Conservation (phyloP, 2,113 vertebrate genomes). For the Fregetta grallaria region DNA sequence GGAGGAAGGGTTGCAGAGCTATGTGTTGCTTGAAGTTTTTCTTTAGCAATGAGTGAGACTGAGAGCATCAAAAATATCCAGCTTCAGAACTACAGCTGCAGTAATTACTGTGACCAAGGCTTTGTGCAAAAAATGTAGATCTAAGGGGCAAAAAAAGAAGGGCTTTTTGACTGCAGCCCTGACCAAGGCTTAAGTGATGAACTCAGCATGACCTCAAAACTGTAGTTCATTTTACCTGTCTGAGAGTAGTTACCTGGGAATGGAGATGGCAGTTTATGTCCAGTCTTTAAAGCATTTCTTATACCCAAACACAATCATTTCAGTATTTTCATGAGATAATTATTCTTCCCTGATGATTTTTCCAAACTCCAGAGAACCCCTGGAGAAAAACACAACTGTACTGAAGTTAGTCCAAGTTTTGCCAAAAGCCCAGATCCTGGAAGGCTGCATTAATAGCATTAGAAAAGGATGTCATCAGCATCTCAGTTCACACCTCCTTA, state of each 20-base stretch:
- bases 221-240: background rate
- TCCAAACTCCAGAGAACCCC: background rate
- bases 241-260: background rate
- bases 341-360: background rate
- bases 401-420: background rate
- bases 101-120: background rate
- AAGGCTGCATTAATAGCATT: background rate
- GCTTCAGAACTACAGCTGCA: background rate
- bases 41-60: background rate
- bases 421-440: background rate
- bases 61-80: background rate
- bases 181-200: background rate
- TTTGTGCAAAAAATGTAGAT: background rate
- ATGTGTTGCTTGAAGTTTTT: background rate
- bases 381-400: background rate
- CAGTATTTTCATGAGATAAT: background rate
- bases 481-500: background rate
- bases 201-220: background rate
- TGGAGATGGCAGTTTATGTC: background rate
- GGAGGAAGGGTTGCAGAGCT: background rate
- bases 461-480: background rate
- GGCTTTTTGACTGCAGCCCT: background rate
- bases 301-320: background rate
- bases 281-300: background rate
- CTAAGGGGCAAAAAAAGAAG: background rate